phyloP scores from a whole-genome alignment of 2,888 invertebrate genomes.

The Serrognathus titanus region DNA sequence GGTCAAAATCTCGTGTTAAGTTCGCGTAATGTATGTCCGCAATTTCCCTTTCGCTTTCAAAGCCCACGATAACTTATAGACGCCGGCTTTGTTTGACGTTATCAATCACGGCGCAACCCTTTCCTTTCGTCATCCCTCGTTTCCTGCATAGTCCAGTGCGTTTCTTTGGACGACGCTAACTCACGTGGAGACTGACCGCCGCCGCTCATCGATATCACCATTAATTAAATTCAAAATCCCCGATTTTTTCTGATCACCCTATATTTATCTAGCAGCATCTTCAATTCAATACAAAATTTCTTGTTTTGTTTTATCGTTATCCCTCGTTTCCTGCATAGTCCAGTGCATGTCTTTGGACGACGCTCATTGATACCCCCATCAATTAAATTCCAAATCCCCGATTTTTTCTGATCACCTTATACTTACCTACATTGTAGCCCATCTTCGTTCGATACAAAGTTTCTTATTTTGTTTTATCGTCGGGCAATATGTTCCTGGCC shows the following conservation, averaged over 20 bases:
- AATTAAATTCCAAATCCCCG: no score
- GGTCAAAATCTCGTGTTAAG: background rate
- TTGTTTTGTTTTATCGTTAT: conserved; percentile 1
- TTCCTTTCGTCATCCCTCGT: conserved; percentile 21
- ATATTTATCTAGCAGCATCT: no score
- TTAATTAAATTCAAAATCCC: no score
- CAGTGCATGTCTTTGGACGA: background rate
- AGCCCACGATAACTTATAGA: conserved; percentile 1
- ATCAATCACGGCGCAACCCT: conserved; percentile 28
- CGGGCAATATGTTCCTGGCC: conserved; percentile 17
- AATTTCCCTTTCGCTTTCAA: conserved; percentile 1
- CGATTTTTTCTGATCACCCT: no score
- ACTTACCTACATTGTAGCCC: no score
- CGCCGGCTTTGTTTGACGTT: conserved; percentile 10
- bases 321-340: conserved; percentile 16
- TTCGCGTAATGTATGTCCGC: conserved; percentile 1
- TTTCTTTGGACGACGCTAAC: background rate
- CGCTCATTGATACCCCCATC: no score
- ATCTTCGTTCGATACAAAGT: background rate
- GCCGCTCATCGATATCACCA: no score
- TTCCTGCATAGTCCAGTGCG: conserved; percentile 10
- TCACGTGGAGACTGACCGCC: background rate
- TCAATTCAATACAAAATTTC: background rate
- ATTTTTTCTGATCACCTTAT: no score
- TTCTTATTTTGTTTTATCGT: background rate